Evolutionary conservation across 2,797 vertebrate genomes (phyloP), one percentile per base, ranked within the genome.

Genomic region (Crax fasciolata): DNA sequence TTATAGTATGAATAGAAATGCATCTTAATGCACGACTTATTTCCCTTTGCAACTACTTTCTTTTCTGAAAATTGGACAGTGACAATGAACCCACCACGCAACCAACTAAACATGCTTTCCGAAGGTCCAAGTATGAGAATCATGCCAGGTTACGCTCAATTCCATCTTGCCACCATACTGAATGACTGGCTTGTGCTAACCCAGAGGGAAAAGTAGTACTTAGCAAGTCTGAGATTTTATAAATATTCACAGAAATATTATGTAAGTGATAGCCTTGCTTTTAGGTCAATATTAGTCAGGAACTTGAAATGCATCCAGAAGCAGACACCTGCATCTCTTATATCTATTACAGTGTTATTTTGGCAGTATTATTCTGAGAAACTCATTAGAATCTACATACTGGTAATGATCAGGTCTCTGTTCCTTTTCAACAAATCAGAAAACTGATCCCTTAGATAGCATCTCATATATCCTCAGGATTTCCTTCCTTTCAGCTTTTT

Each of bases 1-100:
- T 85, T 96, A 91, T 57, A 55, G 39, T 74, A 59, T 72, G 93
- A 96, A 90, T 86, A 91, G 41, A 88, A 94, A 92, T 86, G 80
- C 68, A 88, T 90, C 59, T 90, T 95, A 96, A 86, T 44, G 67
- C 5, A 3, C 30, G 49, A 30, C 39, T 49, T 73, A 75, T 87
- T 65, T 61, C 16, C 57, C 80, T 73, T 65, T 86, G 54, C 27
- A 91, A 38, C 28, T 17, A 32, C 59, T 94, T 84, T 81, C 35
- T 76, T 65, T 76, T 68, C 62, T 87, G 62, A 44, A 84, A 72
- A 85, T 14, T 90, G 13, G 77, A 63, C 14, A 5, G 51, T 66
- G 55, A 13, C 70, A 73, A 78, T 13, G n/a, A 84, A 91, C 39
- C 28, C 43, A 81, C 51, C 30, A 87, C 19, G 80, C 66, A 94